Conservation (phyloP, 2,113 vertebrate genomes). For the Pristiophorus japonicus region DNA sequence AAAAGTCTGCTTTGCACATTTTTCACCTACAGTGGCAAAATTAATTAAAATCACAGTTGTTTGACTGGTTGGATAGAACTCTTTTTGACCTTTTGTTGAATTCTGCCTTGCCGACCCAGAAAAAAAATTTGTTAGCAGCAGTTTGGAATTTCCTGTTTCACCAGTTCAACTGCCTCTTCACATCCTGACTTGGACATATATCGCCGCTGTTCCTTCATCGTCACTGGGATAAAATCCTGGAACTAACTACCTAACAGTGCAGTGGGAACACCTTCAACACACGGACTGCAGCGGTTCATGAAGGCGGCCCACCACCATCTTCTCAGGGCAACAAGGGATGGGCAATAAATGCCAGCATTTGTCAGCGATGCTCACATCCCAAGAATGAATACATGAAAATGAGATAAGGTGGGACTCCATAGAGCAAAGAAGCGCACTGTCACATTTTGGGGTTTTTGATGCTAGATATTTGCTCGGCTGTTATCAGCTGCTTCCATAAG, state of each 20-base stretch:
- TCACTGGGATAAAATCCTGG: background rate
- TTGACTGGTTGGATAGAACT: background rate
- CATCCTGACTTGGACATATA: background rate
- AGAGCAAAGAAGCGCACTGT: background rate
- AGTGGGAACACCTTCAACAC: background rate
- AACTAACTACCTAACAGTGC: background rate
- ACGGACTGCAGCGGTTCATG: background rate
- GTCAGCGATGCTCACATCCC: background rate
- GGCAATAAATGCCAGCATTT: background rate
- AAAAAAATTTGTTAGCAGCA: background rate
- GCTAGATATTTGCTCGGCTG: background rate
- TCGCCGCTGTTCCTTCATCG: background rate
- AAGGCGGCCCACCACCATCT: background rate
- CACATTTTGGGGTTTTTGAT: background rate
- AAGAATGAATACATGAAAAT: background rate
- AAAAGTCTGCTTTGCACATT: background rate
- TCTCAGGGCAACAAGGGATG: background rate
- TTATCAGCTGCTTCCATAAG: background rate
- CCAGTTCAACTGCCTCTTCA: background rate
- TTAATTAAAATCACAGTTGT: background rate
- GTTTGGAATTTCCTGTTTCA: slow-evolving; percentile 30
- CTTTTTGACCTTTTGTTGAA: background rate
- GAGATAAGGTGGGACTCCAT: background rate
- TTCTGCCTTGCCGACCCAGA: background rate
- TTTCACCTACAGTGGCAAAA: background rate